These are phyloP conservation scores for Diabrotica virgifera DNA, from an alignment of 1,140 invertebrate species.

Conservation along the genomic window DNA sequence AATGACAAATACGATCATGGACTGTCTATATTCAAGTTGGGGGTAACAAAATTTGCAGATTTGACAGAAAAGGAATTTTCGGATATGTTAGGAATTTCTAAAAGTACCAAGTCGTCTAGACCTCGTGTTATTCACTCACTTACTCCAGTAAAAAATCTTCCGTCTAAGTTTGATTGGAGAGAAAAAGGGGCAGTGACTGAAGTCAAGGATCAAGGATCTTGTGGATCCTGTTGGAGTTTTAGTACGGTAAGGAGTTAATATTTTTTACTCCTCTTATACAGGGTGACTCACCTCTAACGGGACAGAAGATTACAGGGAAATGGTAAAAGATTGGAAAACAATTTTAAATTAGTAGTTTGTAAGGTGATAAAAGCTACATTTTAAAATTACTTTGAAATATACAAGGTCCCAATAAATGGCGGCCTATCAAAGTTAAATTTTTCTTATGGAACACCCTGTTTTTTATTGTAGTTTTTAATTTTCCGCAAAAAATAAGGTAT, in stretches of 20 bases:
- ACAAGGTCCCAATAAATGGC: too few relatives aligned
- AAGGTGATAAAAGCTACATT: too few relatives aligned
- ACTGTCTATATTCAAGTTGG: constrained; percentile 61
- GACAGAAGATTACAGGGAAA: too few relatives aligned
- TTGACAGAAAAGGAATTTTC: constrained; percentile 63
- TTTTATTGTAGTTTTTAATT: too few relatives aligned
- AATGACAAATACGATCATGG: constrained; percentile 70
- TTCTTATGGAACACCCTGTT: too few relatives aligned
- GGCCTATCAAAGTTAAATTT: too few relatives aligned
- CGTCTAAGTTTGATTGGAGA: constrained; percentile 79
- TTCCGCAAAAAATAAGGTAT: too few relatives aligned
- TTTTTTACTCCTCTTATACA: too few relatives aligned
- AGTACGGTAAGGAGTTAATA: constrained; percentile 69
- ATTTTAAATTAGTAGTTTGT: too few relatives aligned
- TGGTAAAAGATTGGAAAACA: too few relatives aligned
- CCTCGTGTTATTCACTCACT: background rate
- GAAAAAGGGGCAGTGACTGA: constrained; percentile 77
- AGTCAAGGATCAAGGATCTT: constrained; percentile 87
- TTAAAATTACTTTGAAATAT: too few relatives aligned
- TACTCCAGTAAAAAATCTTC: constrained; percentile 47
- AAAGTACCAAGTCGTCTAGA: background rate
- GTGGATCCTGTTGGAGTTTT: constrained; percentile 92
- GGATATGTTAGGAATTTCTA: background rate
- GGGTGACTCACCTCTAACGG: too few relatives aligned
- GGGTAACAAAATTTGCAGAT: constrained; percentile 67